Evolutionary conservation across 1,140 invertebrate species (phyloP), one percentile per base, ranked within the genome.

Genomic region (Drosophila serrata): DNA sequence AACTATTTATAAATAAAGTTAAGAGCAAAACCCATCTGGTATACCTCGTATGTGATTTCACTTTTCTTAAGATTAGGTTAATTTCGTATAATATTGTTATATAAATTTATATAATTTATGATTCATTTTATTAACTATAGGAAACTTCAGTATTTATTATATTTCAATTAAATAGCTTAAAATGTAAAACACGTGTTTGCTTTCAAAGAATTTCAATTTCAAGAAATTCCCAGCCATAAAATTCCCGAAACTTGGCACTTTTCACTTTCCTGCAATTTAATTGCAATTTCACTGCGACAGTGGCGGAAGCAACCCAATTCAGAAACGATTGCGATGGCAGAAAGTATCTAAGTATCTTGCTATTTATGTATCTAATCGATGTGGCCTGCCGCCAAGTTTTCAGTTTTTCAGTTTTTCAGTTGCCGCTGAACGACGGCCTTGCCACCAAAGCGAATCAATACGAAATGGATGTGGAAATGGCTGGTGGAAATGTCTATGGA

Each of bases 321-420:
- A 15, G 42, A 17, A 43, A 17, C 51, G 42, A 37, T 58, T 58
- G 33, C 64, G 35, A 48, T 46, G 65, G 51, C 67, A 37, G n/a
- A 63, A 69, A 45, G 67, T 68, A 70, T 70, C 67, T 17, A n/a
- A 27, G 24, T 48, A 46, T 70, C 62, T 59, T 62, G 33, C 33
- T 69, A 67, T 69, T 67, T 69, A 43, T 37, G 65, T 69, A 55
- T 67, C 46, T 69, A 69, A 68, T 55, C 65, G 62, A 55, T 13
- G 62, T 22, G 35, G 69, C 53, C 48, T 59, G 69, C 69, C 69
- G 69, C 69, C 69, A 73, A 73, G 69, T 73, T n/a, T n/a, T n/a
- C n/a, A n/a, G n/a, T n/a, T n/a, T n/a, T n/a, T n/a, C n/a, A n/a
- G n/a, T n/a, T 73, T 58, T 72, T 57, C 19, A 51, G 48, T 51